Conservation (phyloP, 1,140 invertebrate genomes). For the Scylla paramamosain region DNA sequence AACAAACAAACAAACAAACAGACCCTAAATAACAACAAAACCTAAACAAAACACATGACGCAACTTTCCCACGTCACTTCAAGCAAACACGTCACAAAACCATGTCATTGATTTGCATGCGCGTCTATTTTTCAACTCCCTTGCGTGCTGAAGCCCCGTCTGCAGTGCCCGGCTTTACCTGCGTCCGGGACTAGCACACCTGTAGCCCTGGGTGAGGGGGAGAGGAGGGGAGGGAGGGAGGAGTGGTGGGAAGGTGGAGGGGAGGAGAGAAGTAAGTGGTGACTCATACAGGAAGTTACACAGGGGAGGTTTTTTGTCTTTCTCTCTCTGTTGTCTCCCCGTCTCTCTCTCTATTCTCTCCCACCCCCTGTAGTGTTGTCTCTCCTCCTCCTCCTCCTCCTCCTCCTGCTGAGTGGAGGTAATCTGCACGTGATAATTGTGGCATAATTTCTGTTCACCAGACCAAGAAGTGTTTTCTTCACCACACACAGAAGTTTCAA, state of each 20-base stretch:
- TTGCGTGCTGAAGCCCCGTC: too few species aligned
- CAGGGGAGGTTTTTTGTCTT: background rate
- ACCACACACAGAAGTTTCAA: background rate
- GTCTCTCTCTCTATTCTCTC: background rate
- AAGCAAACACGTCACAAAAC: too few species aligned
- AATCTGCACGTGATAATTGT: background rate
- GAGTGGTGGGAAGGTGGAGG: background rate
- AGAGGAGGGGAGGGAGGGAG: background rate
- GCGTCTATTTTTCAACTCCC: too few species aligned
- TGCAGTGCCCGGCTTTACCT: background rate
- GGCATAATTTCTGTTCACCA: background rate
- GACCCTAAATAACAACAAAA: background rate
- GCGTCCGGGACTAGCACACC: background rate
- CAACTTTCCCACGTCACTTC: too few species aligned
- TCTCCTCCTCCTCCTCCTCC: slow-evolving; percentile 1
- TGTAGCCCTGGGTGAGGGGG: background rate
- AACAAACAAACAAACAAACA: background rate
- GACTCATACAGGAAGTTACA: slow-evolving; percentile 12
- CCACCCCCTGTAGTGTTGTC: background rate
- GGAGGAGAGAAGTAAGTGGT: background rate
- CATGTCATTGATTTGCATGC: too few species aligned
- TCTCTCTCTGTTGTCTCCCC: background rate
- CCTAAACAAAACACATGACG: too few species aligned
- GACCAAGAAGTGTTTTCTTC: background rate
- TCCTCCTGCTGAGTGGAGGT: background rate